Base-by-base conservation (phyloP, 2,888 invertebrate genomes). In the Caenorhabditis sulstoni region DNA sequence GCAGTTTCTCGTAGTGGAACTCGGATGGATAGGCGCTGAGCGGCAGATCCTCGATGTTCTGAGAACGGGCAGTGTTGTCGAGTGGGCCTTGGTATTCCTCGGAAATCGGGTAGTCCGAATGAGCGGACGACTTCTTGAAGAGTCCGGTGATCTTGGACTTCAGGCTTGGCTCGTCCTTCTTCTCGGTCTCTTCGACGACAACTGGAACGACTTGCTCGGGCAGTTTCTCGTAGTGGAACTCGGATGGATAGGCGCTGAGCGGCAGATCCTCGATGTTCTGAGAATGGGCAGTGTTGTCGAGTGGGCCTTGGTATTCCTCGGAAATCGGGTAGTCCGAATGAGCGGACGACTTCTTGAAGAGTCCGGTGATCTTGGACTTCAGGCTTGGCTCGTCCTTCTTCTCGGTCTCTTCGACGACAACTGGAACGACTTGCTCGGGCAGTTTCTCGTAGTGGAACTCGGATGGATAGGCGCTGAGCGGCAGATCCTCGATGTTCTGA, bases 271-370 rank as follows among this genome's bases (percentile, higher is more conserved):
- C 79, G 39, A 84, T 57, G 22, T 84, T 83, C 16, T 23, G 16
- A 47, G 59, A 23, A 16, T 20, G 41, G 11, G 11, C 37, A 14
- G 61, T 62, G 16, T 47, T 50, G 14, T 75, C 67, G 37, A 80
- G 29, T 49, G 77, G 80, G 23, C 85, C 85, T 3, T 50, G 59
- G 47, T 71, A 85, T 11, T 41, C 18, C 35, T 76, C 85, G 29
- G 85, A 61, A n/a, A 55, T 50, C 52, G 85, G 84, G 53, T 85
- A 85, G 64, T 84, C 85, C 22, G 44, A 49, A 22, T 82, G 76
- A 47, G 84, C 70, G n/a, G 81, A 22, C 16, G 68, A 70, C 41
- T 73, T 74, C 73, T 80, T 84, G 83, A 47, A 53, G 22, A 59
- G 45, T 57, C 58, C 73, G 41, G 58, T 64, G 20, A 61, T 58